Evolutionary conservation across 2,888 invertebrate genomes (phyloP).

Genomic region (Agrenia bidenticulata): DNA sequence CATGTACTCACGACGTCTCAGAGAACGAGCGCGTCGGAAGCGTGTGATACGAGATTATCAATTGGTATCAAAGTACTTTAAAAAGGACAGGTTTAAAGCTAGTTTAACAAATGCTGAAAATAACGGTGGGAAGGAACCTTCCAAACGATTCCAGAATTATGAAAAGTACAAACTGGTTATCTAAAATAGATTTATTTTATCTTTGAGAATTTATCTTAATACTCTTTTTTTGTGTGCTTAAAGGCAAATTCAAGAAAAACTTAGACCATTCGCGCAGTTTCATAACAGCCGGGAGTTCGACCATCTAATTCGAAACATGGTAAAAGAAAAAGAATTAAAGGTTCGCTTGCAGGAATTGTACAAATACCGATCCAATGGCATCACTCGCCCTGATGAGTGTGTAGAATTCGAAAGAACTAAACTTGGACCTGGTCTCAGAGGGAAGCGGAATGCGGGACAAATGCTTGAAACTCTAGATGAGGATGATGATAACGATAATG

Average conservation of each 20-base stretch:
- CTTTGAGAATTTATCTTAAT: background rate
- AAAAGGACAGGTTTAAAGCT: conserved; percentile 33
- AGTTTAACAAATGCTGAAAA: conserved; percentile 1
- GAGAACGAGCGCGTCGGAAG: conserved; percentile 86
- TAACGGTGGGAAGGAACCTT: conserved; percentile 11
- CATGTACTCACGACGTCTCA: conserved; percentile 78
- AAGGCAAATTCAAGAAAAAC: conserved; percentile 76
- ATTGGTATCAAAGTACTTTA: conserved; percentile 80
- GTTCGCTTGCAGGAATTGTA: conserved; percentile 78
- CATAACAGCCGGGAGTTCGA: conserved; percentile 82
- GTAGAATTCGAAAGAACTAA: conserved; percentile 46
- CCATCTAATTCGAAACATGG: conserved; percentile 72
- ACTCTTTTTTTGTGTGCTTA: conserved; percentile 1
- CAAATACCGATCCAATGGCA: conserved; percentile 81
- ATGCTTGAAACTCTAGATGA: conserved; percentile 27
- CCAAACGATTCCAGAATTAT: conserved; percentile 44
- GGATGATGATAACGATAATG: conserved; percentile 6
- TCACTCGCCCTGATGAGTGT: conserved; percentile 62
- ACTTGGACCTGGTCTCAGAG: conserved; percentile 18
- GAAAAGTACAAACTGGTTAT: conserved; percentile 39
- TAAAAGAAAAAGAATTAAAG: conserved; percentile 81
- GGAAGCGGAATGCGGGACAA: conserved; percentile 21
- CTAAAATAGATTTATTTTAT: background rate
- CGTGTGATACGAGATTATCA: conserved; percentile 87
- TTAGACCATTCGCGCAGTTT: conserved; percentile 84